These are phyloP conservation scores for Sporophila hypoxantha DNA, from an alignment of 2,113 vertebrate species.

Conservation along the genomic window DNA sequence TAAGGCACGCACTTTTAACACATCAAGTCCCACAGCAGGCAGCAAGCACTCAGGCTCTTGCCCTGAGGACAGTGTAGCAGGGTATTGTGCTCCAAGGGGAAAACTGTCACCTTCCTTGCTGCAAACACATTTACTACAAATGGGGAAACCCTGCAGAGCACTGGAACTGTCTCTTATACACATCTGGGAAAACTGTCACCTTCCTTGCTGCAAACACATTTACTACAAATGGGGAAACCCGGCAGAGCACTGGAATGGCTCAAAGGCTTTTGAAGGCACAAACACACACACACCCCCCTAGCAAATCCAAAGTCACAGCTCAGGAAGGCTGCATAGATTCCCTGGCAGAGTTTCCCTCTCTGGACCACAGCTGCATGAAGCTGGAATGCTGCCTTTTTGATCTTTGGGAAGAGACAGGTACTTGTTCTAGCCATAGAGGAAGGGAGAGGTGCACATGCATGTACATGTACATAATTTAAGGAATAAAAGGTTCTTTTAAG, in stretches of 20 bases:
- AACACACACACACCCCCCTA: not conserved
- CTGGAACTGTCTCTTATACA: too few species aligned
- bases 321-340: not conserved
- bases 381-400: not conserved
- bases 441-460: not conserved
- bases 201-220: not conserved
- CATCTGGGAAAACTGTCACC: not conserved
- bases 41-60: not conserved
- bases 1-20: not conserved
- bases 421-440: not conserved
- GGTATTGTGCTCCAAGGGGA: not conserved
- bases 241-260: not conserved
- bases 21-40: not conserved
- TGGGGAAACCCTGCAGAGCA: not conserved
- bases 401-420: not conserved
- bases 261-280: not conserved
- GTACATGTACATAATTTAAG: not conserved
- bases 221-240: not conserved
- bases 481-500: not conserved
- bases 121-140: not conserved
- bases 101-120: not conserved
- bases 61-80: fast-evolving
- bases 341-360: not conserved
- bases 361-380: not conserved
- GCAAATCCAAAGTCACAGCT: not conserved